Base-by-base conservation (phyloP, 2,113 vertebrate species). In the Arenaria interpres region DNA sequence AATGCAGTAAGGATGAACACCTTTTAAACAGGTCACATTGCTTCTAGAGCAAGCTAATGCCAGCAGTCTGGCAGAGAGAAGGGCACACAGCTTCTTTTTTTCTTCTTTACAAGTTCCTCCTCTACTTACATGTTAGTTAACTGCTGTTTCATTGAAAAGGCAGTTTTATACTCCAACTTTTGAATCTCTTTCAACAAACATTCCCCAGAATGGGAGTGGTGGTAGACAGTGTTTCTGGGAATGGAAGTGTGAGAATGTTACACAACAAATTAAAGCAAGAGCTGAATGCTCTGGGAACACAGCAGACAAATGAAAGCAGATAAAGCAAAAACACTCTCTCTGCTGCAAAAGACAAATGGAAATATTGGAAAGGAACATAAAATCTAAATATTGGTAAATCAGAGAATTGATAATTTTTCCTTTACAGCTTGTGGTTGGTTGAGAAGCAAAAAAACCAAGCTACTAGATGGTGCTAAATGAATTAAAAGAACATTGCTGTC, bases 141-240 rank as follows among this genome's bases (percentile, higher is more conserved):
- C 13, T 33, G 32, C 8, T 39, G 11, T 37, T 80, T 84, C 32
- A 66, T 80, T 84, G 50, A 88, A 96, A 67, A 66, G 5, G 14
- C 7, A 21, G 8, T 69, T 92, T 88, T 41, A 50, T 66, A 74
- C n/a, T 56, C 28, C 20, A 93, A 13, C n/a, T 84, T 93, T 63
- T 84, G 37, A 89, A 67, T 46, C 33, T 28, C n/a, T 95, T 74
- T 84, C 84, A 92, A 60, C 16, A 78, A 91, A 71, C 56, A 91
- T 46, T 92, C 64, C 68, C 41, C 46, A 82, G 51, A 84, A 84
- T 51, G 80, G 86, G 91, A 86, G 91, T 74, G 75, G 85, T 81
- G 41, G 41, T 45, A 86, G 64, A 88, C 53, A 54, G 21, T 14
- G 25, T 27, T 93, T 90, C 83, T 86, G 79, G 82, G 41, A 93